Evolutionary conservation across 2,888 invertebrate species (phyloP), one percentile per base, ranked within the genome.

Genomic region (Brassicogethes aeneus): DNA sequence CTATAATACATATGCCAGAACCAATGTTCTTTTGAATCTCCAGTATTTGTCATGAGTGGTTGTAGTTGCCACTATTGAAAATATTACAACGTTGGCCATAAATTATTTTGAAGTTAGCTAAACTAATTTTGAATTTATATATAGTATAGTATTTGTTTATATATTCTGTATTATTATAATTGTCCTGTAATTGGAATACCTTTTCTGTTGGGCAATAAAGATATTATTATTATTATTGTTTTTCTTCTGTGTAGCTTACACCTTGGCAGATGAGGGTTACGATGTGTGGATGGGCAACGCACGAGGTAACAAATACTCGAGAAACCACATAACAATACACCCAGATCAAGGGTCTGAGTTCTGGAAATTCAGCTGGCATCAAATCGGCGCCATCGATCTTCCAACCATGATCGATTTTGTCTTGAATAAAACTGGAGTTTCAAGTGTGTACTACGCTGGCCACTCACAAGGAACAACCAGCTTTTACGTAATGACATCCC

Each of bases 391-490:
- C 43, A 76, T 77, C 57, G 89, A 90, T 61, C 57, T 88, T 1
- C 84, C 87, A 3, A 81, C 84, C 1, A 80, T 79, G 73, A 76
- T 89, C 16, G 80, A 88, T 58, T 76, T 79, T 57, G 70, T 80
- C 7, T 56, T 78, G 2, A 55, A 62, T 16, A 63, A 65, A 31
- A 81, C 82, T 0, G 70, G 72, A 0, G 70, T 73, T 14, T 43
- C 70, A 2, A 72, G 76, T 42, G 53, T 88, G 1, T 76, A 77
- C 47, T 86, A 83, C 59, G 64, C 82, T 2, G 87, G 84, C 0
- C 85, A 86, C 60, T 90, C 88, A 0, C 79, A 80, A 61, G 89
- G 88, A 2, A 79, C 81, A 0, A 81, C 82, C 1, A 55, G 69
- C 1, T 83, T 81, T 60, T 83, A 74, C 56, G 79, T 82, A 0